These are phyloP conservation scores for Rhodophaea formosa DNA, from an alignment of 2,888 invertebrate genomes.

Conservation along the genomic window DNA sequence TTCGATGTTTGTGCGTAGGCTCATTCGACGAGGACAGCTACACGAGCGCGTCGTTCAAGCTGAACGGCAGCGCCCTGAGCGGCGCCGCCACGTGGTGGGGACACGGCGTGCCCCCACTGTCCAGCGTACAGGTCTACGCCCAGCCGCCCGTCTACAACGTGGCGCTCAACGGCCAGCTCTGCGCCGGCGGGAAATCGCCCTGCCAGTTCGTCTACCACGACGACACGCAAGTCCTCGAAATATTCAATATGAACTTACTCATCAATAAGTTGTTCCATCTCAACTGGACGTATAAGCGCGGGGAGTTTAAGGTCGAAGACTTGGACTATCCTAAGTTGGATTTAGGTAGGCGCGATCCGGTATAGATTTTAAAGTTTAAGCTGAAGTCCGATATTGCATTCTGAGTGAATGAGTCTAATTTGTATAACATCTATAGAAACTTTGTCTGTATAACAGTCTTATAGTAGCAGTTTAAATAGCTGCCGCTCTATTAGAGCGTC, in stretches of 20 bases:
- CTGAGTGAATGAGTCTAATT: too few relatives aligned
- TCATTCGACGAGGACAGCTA: slow-evolving; percentile 82
- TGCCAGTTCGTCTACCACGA: slow-evolving; percentile 49
- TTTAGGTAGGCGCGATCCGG: background rate
- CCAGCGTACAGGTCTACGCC: slow-evolving; percentile 49
- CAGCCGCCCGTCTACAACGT: slow-evolving; percentile 50
- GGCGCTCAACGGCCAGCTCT: slow-evolving; percentile 47
- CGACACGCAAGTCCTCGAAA: slow-evolving; percentile 44
- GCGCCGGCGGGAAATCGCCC: slow-evolving; percentile 36
- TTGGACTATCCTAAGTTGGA: background rate
- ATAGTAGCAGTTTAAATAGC: too few relatives aligned
- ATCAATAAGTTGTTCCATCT: slow-evolving; percentile 61
- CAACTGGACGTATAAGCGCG: slow-evolving; percentile 50
- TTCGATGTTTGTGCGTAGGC: slow-evolving; percentile 59
- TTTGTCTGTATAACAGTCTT: too few relatives aligned
- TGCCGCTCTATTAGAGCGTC: too few relatives aligned
- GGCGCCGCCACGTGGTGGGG: slow-evolving; percentile 71
- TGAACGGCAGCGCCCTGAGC: slow-evolving; percentile 47
- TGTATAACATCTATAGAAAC: too few relatives aligned
- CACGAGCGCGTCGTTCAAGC: slow-evolving; percentile 74
- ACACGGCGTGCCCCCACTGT: slow-evolving; percentile 63
- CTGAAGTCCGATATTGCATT: too few relatives aligned
- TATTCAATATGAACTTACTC: slow-evolving; percentile 52
- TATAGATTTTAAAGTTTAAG: too few relatives aligned
- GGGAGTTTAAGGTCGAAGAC: background rate